Base-by-base conservation (phyloP, 2,113 vertebrate species). In the Cyprinodon tularosa region DNA sequence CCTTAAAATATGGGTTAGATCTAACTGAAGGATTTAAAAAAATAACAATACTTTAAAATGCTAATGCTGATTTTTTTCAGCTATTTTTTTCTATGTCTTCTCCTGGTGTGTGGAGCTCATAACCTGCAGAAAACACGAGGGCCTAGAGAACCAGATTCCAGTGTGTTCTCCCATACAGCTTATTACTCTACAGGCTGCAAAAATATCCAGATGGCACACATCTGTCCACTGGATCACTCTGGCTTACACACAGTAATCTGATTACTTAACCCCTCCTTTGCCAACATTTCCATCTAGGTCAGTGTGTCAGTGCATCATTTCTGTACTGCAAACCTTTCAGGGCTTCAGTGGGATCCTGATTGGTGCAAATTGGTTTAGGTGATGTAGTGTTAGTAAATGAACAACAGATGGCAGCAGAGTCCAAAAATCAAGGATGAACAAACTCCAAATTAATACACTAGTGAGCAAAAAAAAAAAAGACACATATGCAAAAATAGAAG, bases 341-440 rank as follows among this genome's bases (percentile, higher is more conserved):
- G 50, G 50, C 8, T 57, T 57, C 5, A 57, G 50, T n/a, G 50
- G 20, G 20, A 17, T 20, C 20, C 48, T 20, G 48, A 57, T 20
- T 57, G 44, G 12, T 60, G 36, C 6, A 2, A 15, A 12, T 62
- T 17, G 4, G 12, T 37, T 65, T 44, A 39, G 62, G 4, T 11
- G 12, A n/a, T 81, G 85, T 50, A 4, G 44, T 78, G 64, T 61
- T 59, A 5, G 2, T 42, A 12, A 29, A n/a, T 71, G 66, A 81
- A 76, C 89, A 80, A 40, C 78, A 88, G 91, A 64, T 81, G 92
- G 90, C 89, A 90, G 86, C 71, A 92, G 75, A 83, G 72, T 2
- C 4, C 62, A 82, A 5, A 4, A 2, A 15, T 57, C 66, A 3
- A 6, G 57, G n/a, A 60, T 13, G 2, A 47, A 22, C 50, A 13